Conservation (phyloP, 2,113 vertebrate genomes). For the Potamarius usumacintae region DNA sequence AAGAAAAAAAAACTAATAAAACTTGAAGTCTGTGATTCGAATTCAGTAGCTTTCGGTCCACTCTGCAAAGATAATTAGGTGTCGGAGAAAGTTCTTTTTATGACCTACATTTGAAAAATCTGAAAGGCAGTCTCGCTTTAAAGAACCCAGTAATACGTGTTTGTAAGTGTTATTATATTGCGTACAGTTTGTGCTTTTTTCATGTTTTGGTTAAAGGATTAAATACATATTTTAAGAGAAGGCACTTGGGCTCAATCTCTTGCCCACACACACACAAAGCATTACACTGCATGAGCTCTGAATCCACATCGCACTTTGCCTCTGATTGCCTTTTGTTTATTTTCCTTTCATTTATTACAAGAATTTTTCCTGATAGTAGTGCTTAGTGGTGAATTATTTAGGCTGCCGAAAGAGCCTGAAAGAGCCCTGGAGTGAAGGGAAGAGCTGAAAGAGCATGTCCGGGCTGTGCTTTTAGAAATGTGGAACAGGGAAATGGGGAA, state of each 20-base stretch:
- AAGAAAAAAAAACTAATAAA: no score
- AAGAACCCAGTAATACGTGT: not conserved
- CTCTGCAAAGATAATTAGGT: no score
- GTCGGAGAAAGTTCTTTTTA: no score
- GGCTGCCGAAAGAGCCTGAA: conserved; percentile 68
- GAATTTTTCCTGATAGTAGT: conserved; percentile 72
- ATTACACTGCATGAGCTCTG: conserved; percentile 22
- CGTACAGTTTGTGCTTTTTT: conserved; percentile 59
- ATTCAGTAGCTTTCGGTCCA: no score
- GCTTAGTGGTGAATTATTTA: conserved; percentile 74
- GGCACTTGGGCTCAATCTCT: conserved; percentile 8
- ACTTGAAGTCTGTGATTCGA: no score
- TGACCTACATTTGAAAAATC: not conserved
- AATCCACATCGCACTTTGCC: conserved; percentile 26
- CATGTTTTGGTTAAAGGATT: conserved; percentile 51
- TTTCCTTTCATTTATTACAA: conserved; percentile 45
- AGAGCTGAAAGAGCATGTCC: conserved; percentile 55
- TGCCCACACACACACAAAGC: conserved; percentile 40
- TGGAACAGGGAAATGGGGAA: conserved; percentile 45
- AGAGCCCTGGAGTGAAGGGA: conserved; percentile 70
- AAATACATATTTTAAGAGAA: conserved; percentile 31
- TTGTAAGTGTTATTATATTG: conserved; percentile 41
- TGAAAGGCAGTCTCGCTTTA: not conserved
- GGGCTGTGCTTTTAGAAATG: conserved; percentile 17
- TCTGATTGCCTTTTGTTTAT: conserved; percentile 34